Conservation (phyloP, 2,113 vertebrate species). For the Tinamus guttatus region DNA sequence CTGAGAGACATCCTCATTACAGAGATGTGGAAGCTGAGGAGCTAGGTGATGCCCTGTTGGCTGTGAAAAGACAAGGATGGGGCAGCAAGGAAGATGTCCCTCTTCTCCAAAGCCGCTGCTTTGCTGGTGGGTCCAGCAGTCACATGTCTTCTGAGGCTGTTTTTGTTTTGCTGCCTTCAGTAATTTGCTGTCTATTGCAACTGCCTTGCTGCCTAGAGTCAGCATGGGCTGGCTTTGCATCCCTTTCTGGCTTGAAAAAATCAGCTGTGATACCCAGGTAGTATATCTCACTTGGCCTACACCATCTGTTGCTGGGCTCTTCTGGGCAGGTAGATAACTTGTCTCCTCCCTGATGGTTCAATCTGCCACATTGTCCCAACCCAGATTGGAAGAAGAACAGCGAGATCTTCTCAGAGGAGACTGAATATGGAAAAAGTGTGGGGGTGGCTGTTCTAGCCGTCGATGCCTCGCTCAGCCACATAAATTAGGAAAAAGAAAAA, state of each 20-base stretch:
- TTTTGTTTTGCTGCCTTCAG: no score
- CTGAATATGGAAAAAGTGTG: not conserved
- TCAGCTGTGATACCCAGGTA: not conserved
- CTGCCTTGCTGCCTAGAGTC: no score
- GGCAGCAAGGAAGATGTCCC: not conserved
- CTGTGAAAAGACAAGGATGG: not conserved
- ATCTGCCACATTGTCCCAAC: rapidly evolving
- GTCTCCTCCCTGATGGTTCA: not conserved
- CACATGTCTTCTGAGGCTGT: no score
- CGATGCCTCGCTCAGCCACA: not conserved
- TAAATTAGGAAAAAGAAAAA: not conserved
- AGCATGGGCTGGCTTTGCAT: not conserved
- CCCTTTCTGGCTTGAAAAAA: not conserved
- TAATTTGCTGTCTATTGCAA: no score
- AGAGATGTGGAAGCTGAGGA: not conserved
- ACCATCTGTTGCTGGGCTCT: not conserved
- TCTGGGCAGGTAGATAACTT: not conserved
- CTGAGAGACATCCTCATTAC: not conserved
- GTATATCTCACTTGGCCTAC: not conserved
- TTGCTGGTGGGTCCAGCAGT: no score
- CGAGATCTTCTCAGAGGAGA: not conserved
- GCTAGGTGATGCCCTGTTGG: not conserved
- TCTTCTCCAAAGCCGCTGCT: no score
- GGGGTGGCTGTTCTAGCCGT: not conserved
- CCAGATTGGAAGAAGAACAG: not conserved